A percentile compares a stretch with the other conserved stretches of the same genome.
Evolutionary conservation across 2,113 vertebrate species (phyloP).

Genomic region (Cyrtonyx montezumae): DNA sequence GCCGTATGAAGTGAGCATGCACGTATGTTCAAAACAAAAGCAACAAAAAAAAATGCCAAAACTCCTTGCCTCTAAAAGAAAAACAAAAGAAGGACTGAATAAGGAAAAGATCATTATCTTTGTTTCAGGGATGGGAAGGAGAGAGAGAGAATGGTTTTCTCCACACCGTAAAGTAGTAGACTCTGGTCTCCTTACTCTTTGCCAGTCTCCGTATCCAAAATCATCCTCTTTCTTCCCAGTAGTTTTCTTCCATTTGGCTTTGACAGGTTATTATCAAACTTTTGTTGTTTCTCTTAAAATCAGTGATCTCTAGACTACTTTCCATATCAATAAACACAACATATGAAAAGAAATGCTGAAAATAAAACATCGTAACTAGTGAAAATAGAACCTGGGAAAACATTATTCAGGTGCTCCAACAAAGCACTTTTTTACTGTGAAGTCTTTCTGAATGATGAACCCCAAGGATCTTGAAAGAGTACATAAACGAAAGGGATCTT

Average conservation of each 20-base stretch:
- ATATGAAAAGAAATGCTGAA: neutral
- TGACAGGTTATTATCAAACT: neutral
- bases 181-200: neutral
- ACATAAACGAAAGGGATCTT: neutral
- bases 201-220: neutral
- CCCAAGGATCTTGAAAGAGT: neutral
- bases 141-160: neutral
- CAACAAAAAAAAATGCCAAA: too few species aligned
- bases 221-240: neutral
- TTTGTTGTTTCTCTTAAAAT: neutral
- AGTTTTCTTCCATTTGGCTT: neutral
- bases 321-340: neutral
- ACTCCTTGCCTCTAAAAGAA: too few species aligned
- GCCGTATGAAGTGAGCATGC: too few species aligned
- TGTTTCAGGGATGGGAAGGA: neutral
- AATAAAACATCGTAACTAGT: neutral
- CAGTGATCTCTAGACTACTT: neutral
- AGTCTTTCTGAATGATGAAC: neutral
- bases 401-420: neutral
- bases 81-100: too few species aligned
- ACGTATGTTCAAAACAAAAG: too few species aligned
- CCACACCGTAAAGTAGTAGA: neutral
- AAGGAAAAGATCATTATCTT: neutral
- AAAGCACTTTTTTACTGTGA: neutral
- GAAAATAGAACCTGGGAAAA: neutral